These are phyloP conservation scores for Tenualosa ilisha DNA, from an alignment of 2,797 vertebrate species.

Conservation along the genomic window DNA sequence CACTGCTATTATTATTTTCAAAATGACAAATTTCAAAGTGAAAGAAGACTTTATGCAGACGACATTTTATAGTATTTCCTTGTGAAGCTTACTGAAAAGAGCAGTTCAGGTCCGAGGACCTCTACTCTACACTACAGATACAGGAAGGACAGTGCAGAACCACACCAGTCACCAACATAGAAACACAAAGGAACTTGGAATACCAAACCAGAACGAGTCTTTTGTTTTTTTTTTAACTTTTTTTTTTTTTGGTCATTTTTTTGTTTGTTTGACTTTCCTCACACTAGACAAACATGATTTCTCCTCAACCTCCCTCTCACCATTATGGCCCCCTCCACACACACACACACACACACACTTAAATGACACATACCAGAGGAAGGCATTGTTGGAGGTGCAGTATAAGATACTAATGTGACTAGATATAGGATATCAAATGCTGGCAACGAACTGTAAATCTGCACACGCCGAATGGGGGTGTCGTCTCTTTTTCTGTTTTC, in stretches of 20 bases:
- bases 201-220: constrained; percentile 47
- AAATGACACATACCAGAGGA: not conserved
- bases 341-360: not conserved
- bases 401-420: not conserved
- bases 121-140: no score
- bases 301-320: not conserved
- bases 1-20: no score
- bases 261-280: constrained; percentile 41
- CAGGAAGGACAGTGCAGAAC: constrained; percentile 66
- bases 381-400: not conserved
- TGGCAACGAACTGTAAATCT: not conserved
- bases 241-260: constrained; percentile 53
- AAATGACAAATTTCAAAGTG: no score
- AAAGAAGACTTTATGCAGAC: no score
- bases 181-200: constrained; percentile 59
- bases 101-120: no score
- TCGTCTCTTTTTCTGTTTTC: not conserved
- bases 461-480: not conserved
- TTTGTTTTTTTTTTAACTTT: constrained; percentile 44
- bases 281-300: not conserved
- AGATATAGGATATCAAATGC: not conserved
- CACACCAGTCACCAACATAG: constrained; percentile 60
- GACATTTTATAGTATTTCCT: no score
- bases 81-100: no score
- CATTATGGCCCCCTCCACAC: no score